Evolutionary conservation across 2,113 vertebrate genomes (phyloP), one percentile per base, ranked within the genome.

Genomic region (Cyprinodon brontotheroides): DNA sequence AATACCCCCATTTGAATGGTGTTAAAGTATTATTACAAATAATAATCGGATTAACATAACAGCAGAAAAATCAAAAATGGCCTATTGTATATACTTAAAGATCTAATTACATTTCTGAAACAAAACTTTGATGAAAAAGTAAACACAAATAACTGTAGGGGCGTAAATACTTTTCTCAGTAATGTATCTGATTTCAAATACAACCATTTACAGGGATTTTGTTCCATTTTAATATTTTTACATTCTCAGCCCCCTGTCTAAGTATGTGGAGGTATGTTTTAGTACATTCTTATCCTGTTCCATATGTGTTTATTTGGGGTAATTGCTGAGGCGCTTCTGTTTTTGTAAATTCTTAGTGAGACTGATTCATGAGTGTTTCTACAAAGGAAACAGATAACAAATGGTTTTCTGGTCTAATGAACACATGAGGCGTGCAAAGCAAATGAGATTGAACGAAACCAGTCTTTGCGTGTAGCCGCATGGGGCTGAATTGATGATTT

Each of bases 401-500:
- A 92, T 92, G 85, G 87, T 85, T 87, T 91, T 88, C 83, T 75
- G 89, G 68, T 88, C 86, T 79, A 87, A 86, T 91, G 88, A 92
- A 88, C 88, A 87, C 74, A 1, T 86, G 70, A 70, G 43, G 81
- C 80, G 76, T 79, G 72, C 84, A 84, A 89, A 86, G 77, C 62
- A 87, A 90, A 90, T 86, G 60, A 86, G 72, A 70, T 74, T 87
- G 86, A 89, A 86, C 81, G 72, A 87, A 87, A 88, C 76, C 80
- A 65, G 77, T 85, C 70, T 79, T 61, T 61, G 66, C 70, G 3
- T 53, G 71, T 48, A 71, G 68, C 66, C 63, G 57, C 43, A 63
- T 50, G 1, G 36, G 65, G 78, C 65, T 70, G 72, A 79, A 82
- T 63, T 71, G 69, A 80, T 15, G 75, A 37, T 15, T 4, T 20